Evolutionary conservation across 2,113 vertebrate species (phyloP).

Genomic region (Dromas ardeola): DNA sequence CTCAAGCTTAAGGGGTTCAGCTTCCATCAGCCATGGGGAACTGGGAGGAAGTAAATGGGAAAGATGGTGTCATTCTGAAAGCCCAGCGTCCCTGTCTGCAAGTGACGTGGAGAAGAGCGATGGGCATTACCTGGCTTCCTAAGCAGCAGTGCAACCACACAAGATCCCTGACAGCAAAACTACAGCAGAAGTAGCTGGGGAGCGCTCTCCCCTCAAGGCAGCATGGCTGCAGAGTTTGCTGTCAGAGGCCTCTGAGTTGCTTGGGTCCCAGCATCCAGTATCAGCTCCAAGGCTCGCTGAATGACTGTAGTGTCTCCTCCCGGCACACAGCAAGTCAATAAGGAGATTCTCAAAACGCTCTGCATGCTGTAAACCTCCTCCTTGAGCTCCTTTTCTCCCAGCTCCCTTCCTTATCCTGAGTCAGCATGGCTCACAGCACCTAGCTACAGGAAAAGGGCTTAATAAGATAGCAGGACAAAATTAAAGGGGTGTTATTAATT

Average conservation of each 20-base stretch:
- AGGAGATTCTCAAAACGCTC: neutral
- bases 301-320: neutral
- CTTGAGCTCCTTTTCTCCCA: neutral
- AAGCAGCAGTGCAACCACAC: neutral
- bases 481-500: constrained; percentile 54
- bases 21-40: neutral
- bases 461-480: constrained; percentile 44
- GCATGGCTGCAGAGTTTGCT: neutral
- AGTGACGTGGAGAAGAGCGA: neutral
- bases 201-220: neutral
- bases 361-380: neutral
- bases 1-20: neutral
- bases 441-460: constrained; percentile 15
- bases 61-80: neutral
- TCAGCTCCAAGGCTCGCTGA: neutral
- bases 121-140: neutral
- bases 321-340: neutral
- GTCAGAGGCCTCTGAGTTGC: neutral
- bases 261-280: neutral
- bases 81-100: neutral
- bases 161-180: neutral
- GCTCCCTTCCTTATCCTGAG: neutral
- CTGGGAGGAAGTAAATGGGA: neutral
- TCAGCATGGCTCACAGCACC: neutral
- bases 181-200: neutral